Evolutionary conservation across 2,888 invertebrate genomes (phyloP).

Genomic region (Meandrusa payeni): DNA sequence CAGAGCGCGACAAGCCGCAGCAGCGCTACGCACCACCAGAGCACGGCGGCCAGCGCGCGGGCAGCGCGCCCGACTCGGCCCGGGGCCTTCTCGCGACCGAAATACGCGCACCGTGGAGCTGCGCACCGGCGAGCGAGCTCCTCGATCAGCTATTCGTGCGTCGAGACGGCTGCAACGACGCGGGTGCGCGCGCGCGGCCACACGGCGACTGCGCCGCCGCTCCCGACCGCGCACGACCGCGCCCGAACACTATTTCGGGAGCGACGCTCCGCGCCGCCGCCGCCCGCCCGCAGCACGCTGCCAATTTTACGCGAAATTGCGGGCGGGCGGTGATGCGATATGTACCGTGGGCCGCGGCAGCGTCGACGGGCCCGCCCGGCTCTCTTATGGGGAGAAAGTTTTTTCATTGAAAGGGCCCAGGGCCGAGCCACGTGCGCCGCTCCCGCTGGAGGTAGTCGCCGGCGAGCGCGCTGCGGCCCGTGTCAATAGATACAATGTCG

Average conservation of each 20-base stretch:
- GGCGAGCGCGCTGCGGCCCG: slow-evolving; percentile 61
- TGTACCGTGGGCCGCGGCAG: slow-evolving; percentile 52
- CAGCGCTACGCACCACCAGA: slow-evolving; percentile 80
- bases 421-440: slow-evolving; percentile 38
- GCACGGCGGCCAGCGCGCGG: slow-evolving; percentile 79
- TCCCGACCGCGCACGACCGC: slow-evolving; percentile 74
- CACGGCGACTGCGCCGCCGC: slow-evolving; percentile 76
- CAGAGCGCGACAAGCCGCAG: slow-evolving; percentile 77
- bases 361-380: slow-evolving; percentile 33
- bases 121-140: slow-evolving; percentile 47
- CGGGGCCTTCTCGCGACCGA: slow-evolving; percentile 73
- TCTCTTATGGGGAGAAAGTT: slow-evolving; percentile 41
- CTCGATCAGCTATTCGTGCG: slow-evolving; percentile 29
- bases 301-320: slow-evolving; percentile 81
- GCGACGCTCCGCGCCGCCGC: slow-evolving; percentile 73
- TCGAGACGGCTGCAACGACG: slow-evolving; percentile 65
- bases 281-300: slow-evolving; percentile 76
- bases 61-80: slow-evolving; percentile 74
- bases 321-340: slow-evolving; percentile 81
- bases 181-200: slow-evolving; percentile 78
- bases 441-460: slow-evolving; percentile 64
- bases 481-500: slow-evolving; percentile 78
- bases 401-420: slow-evolving; percentile 42
- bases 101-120: slow-evolving; percentile 72
- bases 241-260: slow-evolving; percentile 80